Evolutionary conservation across 2,113 vertebrate species (phyloP), one percentile per base, ranked within the genome.

Genomic region (Notothenia rossii): DNA sequence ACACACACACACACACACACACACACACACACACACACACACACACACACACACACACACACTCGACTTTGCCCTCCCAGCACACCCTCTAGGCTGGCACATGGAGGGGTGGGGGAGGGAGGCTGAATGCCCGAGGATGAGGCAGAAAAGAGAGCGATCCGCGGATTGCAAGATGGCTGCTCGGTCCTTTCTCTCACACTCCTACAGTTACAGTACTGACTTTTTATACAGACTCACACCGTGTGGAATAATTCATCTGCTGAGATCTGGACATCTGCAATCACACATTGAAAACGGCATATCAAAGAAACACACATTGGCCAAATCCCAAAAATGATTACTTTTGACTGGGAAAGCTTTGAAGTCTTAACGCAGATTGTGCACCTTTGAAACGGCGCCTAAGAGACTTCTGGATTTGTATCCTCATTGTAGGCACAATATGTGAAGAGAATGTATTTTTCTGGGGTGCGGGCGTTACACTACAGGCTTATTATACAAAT

Each of bases 81-180:
- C 88, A 82, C 86, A 78, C 86, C 90, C 91, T 91, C 79, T 40
- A 83, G 91, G 89, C 86, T 91, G 90, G 88, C 87, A 92, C 91
- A 94, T 89, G 87, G 92, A 89, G 77, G 17, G 5, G 77, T 75
- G 81, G 86, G 87, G 73, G 75, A 79, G 86, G 83, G 89, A 82
- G 74, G 76, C 84, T 69, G 65, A 70, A 43, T 86, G 85, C 83
- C 89, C 82, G 77, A 89, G 70, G 86, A 89, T 88, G 85, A 85
- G 83, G 76, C 82, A 75, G 64, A 77, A 80, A 84, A 82, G 83
- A 88, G 78, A 72, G 64, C 17, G 46, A 89, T 85, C 78, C 53
- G 48, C 60, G 72, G 83, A 86, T 73, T 64, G 87, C 73, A 92
- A 92, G 78, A 92, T 92, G 91, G 89, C 87, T 58, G 83, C 85